Base-by-base conservation (phyloP, 2,797 vertebrate species). In the Brachyrhaphis roseni region DNA sequence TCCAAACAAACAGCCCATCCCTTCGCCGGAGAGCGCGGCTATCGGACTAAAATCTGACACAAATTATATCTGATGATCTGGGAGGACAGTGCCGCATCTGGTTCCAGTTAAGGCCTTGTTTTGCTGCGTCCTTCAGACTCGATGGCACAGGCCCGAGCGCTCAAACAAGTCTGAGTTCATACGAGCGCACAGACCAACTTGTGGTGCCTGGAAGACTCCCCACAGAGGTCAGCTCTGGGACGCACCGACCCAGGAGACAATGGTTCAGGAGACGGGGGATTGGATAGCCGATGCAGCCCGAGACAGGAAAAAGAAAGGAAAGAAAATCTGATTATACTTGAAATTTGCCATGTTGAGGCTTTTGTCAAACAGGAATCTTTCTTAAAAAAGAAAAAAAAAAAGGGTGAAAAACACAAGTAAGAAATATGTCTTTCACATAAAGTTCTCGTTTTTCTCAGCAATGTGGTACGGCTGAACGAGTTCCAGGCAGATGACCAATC, bases 161-260 rank as follows among this genome's bases (percentile, higher is more conserved):
- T 89, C 86, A 78, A 89, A 87, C 87, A 81, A 88, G 57, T 53
- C 76, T 53, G 85, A 93, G 90, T 93, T 94, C 90, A 91, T 86
- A 85, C 71, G 88, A 91, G 91, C 86, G 74, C 80, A 88, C 92
- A 75, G 92, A 90, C 80, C 90, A 92, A 86, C 82, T 89, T 91
- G 92, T 86, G 93, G 92, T 93, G 92, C 93, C 93, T 90, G 85
- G 78, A 92, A 93, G 94, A 93, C 92, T 94, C 89, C 91, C 92
- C 90, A 89, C 90, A 92, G 87, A 89, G 92, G 90, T 92, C 92
- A 88, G 84, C 82, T 76, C 20, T 80, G 28, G 92, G 90, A 88
- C 90, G 91, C 86, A 81, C 88, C 68, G 81, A 89, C 90, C 91
- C 90, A 84, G 80, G 91, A 93, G 92, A 92, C 87, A 86, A 88